Evolutionary conservation across 2,113 vertebrate species (phyloP).

Genomic region (Indri indri): DNA sequence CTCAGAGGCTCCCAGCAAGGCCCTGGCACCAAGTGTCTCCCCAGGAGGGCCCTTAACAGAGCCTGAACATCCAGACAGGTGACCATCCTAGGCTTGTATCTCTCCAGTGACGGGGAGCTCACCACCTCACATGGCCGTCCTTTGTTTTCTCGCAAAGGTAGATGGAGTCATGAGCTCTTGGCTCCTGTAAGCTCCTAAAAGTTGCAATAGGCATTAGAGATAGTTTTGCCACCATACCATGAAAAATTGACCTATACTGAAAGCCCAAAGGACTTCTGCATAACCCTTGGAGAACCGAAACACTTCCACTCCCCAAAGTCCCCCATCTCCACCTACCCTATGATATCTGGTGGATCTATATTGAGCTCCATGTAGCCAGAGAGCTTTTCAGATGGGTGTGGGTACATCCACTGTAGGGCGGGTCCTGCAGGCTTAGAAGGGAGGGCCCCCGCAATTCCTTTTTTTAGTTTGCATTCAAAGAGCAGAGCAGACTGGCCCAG

Average conservation of each 20-base stretch:
- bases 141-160: not conserved
- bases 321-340: not conserved
- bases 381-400: conserved; percentile 26
- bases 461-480: conserved; percentile 72
- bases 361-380: not conserved
- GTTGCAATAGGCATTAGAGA: not conserved
- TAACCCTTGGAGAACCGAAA: not conserved
- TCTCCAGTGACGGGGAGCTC: not conserved
- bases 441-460: conserved; percentile 60
- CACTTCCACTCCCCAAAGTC: not conserved
- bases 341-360: not conserved
- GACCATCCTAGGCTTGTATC: not conserved
- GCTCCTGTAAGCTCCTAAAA: not conserved
- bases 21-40: not conserved
- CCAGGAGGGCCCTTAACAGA: not conserved
- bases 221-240: not conserved
- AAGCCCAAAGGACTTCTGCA: not conserved
- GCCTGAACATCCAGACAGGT: not conserved
- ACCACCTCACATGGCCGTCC: not conserved
- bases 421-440: conserved; percentile 35
- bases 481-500: not conserved
- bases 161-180: not conserved
- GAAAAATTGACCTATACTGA: not conserved
- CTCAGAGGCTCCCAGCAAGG: not conserved
- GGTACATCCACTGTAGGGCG: not conserved